A percentile compares a stretch with the other conserved stretches of the same genome.
Evolutionary conservation across 1,140 invertebrate genomes (phyloP).

Genomic region (Notospermus geniculatus): DNA sequence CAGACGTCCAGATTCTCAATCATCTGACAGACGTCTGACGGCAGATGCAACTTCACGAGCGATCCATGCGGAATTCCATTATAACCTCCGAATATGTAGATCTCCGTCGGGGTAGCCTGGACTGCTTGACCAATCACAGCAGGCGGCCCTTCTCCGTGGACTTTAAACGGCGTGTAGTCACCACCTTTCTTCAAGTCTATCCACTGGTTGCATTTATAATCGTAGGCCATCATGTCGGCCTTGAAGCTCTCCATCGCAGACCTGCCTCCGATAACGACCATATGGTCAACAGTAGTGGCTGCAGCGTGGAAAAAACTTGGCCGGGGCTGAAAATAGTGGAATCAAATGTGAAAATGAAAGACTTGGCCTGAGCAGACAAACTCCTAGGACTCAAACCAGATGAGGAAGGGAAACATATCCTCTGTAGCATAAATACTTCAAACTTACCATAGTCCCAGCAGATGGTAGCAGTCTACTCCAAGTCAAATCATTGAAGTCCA

Average conservation of each 20-base stretch:
- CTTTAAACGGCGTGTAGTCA: too few relatives aligned
- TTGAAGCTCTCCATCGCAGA: slow-evolving; percentile 57
- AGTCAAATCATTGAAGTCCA: slow-evolving; percentile 24
- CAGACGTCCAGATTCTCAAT: slow-evolving; percentile 68
- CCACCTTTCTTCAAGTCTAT: slow-evolving; percentile 23
- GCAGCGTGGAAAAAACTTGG: slow-evolving; percentile 85
- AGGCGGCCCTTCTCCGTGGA: slow-evolving; percentile 9
- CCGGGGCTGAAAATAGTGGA: slow-evolving; percentile 61
- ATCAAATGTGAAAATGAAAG: too few relatives aligned
- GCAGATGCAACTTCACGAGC: slow-evolving; percentile 72
- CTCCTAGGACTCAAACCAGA: too few relatives aligned
- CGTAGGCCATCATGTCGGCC: slow-evolving; percentile 80
- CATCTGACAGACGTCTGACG: slow-evolving; percentile 78
- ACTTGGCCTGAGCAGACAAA: too few relatives aligned
- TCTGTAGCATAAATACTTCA: not conserved
- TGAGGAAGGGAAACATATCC: too few relatives aligned
- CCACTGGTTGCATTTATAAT: slow-evolving; percentile 89
- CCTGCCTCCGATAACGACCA: slow-evolving; percentile 85
- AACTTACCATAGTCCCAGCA: too few relatives aligned
- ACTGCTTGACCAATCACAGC: slow-evolving; percentile 21
- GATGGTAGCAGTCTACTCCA: slow-evolving; percentile 34
- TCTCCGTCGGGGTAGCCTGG: not conserved
- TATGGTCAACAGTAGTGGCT: slow-evolving; percentile 80
- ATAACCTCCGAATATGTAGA: slow-evolving; percentile 82
- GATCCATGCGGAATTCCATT: slow-evolving; percentile 65